Evolutionary conservation across 1,140 invertebrate species (phyloP), one percentile per base, ranked within the genome.

Genomic region (Delia radicum): DNA sequence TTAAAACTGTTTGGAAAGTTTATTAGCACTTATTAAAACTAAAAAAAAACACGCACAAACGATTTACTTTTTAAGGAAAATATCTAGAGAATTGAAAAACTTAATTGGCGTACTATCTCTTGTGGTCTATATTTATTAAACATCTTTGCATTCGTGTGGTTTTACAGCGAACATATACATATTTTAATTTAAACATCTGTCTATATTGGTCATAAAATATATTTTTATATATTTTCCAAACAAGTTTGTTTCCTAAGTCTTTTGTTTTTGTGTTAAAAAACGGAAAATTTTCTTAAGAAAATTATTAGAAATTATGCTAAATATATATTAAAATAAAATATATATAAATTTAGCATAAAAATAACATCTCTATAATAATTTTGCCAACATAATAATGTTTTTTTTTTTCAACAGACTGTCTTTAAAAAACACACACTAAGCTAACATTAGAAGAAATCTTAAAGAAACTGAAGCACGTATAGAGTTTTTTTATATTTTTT

Each of bases 291-390:
- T 31, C 63, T 31, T 29, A 31, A 67, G n/a, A 67, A 67, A 67
- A 67, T 31, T 18, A 29, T 31, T 29, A 67, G 26, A 69, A 55
- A 69, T 69, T 69, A 69, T 69, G 29, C 29, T 37, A 69, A 37
- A 33, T 21, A 69, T 63, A 63, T 27, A 27, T 63, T 63, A 24
- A 63, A 3, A 62, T 10, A 67, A 13, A n/a, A 28, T 65, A 65
- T 65, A 10, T 31, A 67, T 18, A 67, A 29, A 67, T 24, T 55
- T 21, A 21, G 6, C 10, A 21, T 18, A 21, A 69, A 24, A 69
- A 33, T 69, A 69, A 69, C 65, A 69, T 69, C 65, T 69, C 31
- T 69, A 69, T 69, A 69, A 69, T 69, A 69, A 69, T 69, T 69
- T 21, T 69, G n/a, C n/a, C 21, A 48, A 4, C 21, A 55, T 21